These are phyloP conservation scores for Mycetomoellerius zeteki DNA, from an alignment of 1,140 invertebrate species.

Conservation along the genomic window DNA sequence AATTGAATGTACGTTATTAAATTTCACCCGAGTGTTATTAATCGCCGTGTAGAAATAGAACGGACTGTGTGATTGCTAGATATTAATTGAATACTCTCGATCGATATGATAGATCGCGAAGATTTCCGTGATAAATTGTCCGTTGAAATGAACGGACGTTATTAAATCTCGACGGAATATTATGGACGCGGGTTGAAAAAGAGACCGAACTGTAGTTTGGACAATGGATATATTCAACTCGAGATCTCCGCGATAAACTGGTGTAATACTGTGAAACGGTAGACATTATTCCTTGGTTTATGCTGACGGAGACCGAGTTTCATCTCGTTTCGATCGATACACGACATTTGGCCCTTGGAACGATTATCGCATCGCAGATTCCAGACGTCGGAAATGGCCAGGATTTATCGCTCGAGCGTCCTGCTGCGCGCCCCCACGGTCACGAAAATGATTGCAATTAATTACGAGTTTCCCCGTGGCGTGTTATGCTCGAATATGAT, in stretches of 20 bases:
- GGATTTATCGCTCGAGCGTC: slow-evolving; percentile 47
- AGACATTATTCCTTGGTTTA: slow-evolving; percentile 17
- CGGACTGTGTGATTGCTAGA: neutral
- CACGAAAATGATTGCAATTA: slow-evolving; percentile 62
- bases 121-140: slow-evolving; percentile 53
- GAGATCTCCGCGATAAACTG: neutral
- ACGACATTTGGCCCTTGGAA: slow-evolving; percentile 53
- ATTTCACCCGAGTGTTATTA: slow-evolving; percentile 45
- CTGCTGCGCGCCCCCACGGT: slow-evolving; percentile 30
- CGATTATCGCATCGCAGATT: slow-evolving; percentile 59
- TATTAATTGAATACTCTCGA: slow-evolving; percentile 52
- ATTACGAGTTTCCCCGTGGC: slow-evolving; percentile 52
- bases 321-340: slow-evolving; percentile 38
- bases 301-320: neutral
- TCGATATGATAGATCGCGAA: slow-evolving; percentile 51
- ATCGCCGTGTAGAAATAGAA: slow-evolving; percentile 15
- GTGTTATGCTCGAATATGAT: slow-evolving; percentile 46
- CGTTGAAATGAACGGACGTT: slow-evolving; percentile 32
- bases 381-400: slow-evolving; percentile 54
- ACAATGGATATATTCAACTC: slow-evolving; percentile 19
- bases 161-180: slow-evolving; percentile 46
- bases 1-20: slow-evolving; percentile 52
- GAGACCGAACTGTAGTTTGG: neutral
- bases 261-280: neutral
- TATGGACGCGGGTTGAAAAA: neutral